Conservation (phyloP, 2,113 vertebrate genomes). For the Arvicanthis niloticus region DNA sequence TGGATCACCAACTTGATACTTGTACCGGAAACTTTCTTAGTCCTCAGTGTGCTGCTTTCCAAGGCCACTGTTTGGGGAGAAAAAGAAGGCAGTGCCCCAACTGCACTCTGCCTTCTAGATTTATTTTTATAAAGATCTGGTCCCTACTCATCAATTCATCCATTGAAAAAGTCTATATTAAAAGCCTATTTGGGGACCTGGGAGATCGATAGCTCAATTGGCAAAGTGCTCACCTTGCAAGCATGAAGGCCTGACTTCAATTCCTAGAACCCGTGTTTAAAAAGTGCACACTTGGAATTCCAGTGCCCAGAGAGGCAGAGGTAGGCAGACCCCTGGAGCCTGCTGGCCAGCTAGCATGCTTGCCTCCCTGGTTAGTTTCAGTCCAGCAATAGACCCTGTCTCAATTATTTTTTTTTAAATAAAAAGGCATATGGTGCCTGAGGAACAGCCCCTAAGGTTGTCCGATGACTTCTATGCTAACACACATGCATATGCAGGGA, state of each 20-base stretch:
- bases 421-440: not conserved
- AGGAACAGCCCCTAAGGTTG: too few species aligned
- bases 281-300: not conserved
- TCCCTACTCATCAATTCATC: not conserved
- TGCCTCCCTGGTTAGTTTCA: too few species aligned
- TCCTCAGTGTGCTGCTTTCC: not conserved
- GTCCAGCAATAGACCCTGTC: not conserved
- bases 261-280: not conserved
- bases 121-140: slow-evolving; percentile 31
- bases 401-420: not conserved
- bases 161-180: slow-evolving; percentile 34
- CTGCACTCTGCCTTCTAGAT: not conserved
- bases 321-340: not conserved
- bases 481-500: not conserved
- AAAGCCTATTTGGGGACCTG: not conserved
- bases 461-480: too few species aligned
- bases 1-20: not conserved
- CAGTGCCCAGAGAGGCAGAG: not conserved
- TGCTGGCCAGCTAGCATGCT: not conserved
- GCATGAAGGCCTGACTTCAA: not conserved
- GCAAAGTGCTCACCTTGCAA: not conserved
- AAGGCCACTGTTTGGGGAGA: not conserved
- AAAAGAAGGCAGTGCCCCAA: not conserved
- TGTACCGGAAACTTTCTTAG: not conserved
- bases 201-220: not conserved